A percentile compares a stretch with the other conserved stretches of the same genome.
These are phyloP conservation scores for Sciurus vulgaris DNA, from an alignment of 2,797 vertebrate genomes.

Conservation along the genomic window DNA sequence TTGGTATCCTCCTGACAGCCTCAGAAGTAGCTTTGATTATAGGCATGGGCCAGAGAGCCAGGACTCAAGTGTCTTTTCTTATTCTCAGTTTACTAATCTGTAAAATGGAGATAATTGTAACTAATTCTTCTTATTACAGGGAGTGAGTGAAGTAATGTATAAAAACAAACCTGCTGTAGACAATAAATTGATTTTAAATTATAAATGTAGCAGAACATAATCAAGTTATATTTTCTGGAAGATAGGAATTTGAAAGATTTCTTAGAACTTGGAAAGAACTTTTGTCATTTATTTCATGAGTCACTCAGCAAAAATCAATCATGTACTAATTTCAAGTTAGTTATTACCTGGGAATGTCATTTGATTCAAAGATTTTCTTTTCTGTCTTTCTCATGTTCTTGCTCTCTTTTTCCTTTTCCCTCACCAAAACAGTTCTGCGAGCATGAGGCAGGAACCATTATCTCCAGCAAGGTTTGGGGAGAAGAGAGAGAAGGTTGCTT, in stretches of 20 bases:
- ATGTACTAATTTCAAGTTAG: constrained; percentile 30
- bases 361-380: not conserved
- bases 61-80: not conserved
- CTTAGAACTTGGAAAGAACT: constrained; percentile 46
- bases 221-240: constrained; percentile 45
- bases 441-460: not conserved
- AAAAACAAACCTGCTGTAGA: not conserved
- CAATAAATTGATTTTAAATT: constrained; percentile 43
- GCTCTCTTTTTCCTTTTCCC: too few species aligned
- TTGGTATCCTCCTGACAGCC: too few species aligned
- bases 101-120: constrained; percentile 27
- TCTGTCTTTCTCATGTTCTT: not conserved
- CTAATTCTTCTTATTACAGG: constrained; percentile 7
- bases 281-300: constrained; percentile 67
- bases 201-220: constrained; percentile 3
- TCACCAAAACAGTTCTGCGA: not conserved
- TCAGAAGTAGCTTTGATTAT: too few species aligned
- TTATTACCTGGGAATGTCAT: constrained; percentile 47
- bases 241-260: constrained; percentile 23
- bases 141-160: constrained; percentile 1
- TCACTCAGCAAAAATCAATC: constrained; percentile 54
- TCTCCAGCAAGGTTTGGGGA: not conserved
- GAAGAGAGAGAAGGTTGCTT: not conserved
- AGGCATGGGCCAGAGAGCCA: too few species aligned
- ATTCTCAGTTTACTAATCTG: constrained; percentile 52